A percentile compares a stretch with the other conserved stretches of the same genome.
Conservation (phyloP, 2,888 invertebrate species). For the Drosophila mayaguana region DNA sequence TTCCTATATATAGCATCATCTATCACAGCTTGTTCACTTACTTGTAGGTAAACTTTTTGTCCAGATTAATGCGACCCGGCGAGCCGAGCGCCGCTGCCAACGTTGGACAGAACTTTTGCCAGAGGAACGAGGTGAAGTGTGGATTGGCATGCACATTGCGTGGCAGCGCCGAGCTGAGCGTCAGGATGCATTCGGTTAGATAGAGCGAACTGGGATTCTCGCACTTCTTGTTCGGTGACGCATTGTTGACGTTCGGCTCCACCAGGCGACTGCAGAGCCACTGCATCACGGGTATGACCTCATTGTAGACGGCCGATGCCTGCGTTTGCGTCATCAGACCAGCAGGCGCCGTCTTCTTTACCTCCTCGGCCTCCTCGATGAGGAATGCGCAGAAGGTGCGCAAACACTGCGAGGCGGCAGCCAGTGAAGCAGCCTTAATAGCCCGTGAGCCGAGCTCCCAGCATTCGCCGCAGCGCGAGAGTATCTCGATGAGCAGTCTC, state of each 20-base stretch:
- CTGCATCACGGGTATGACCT: constrained; percentile 95
- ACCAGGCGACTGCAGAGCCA: constrained; percentile 94
- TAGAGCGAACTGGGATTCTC: constrained; percentile 87
- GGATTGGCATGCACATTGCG: constrained; percentile 93
- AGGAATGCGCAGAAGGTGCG: constrained; percentile 93
- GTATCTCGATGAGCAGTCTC: constrained; percentile 93
- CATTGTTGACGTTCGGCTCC: constrained; percentile 88
- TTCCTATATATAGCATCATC: background rate
- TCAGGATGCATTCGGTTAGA: constrained; percentile 94
- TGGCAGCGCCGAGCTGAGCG: constrained; percentile 93
- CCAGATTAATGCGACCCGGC: constrained; percentile 89
- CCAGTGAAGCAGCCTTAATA: constrained; percentile 94
- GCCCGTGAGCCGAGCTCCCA: constrained; percentile 92
- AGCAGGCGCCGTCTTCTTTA: constrained; percentile 87
- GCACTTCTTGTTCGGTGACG: constrained; percentile 84
- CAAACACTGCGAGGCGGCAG: constrained; percentile 95
- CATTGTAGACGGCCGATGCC: constrained; percentile 94
- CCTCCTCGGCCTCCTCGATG: constrained; percentile 87
- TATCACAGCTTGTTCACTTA: constrained; percentile 78
- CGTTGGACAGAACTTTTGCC: constrained; percentile 97
- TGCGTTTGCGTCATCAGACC: constrained; percentile 85
- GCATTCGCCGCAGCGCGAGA: constrained; percentile 93
- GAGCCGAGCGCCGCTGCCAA: constrained; percentile 95
- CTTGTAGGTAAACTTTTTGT: constrained; percentile 91
- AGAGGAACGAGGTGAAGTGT: constrained; percentile 94